These are phyloP conservation scores for Dromaius novaehollandiae DNA, from an alignment of 2,113 vertebrate genomes.

Conservation along the genomic window DNA sequence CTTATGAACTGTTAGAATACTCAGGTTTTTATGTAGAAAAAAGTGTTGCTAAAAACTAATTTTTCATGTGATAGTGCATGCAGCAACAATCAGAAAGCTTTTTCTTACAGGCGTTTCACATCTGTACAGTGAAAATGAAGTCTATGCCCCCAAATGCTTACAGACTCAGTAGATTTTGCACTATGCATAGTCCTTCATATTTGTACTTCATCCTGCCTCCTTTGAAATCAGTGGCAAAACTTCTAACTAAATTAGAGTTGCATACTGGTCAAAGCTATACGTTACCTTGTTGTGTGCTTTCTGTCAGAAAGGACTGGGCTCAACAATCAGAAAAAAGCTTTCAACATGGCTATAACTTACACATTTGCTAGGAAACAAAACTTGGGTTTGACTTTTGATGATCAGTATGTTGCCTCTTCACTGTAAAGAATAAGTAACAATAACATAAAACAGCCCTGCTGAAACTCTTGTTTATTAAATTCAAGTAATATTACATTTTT, in stretches of 20 bases:
- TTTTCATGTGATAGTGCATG: not conserved
- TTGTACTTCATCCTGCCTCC: not conserved
- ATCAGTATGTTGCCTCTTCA: conserved; percentile 19
- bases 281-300: not conserved
- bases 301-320: not conserved
- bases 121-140: not conserved
- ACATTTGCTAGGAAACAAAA: not conserved
- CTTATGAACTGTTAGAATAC: not conserved
- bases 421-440: conserved; percentile 61
- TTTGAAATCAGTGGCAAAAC: not conserved
- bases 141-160: not conserved
- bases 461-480: conserved; percentile 71
- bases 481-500: conserved; percentile 68
- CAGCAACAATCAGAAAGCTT: not conserved
- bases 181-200: not conserved
- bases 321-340: conserved; percentile 8
- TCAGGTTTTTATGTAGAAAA: not conserved
- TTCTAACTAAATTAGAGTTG: not conserved
- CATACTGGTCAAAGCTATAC: not conserved
- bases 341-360: not conserved
- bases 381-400: conserved; percentile 5
- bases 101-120: not conserved
- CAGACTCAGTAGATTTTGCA: not conserved
- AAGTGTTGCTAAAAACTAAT: not conserved
- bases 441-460: conserved; percentile 67